A percentile compares a stretch with the other conserved stretches of the same genome.
phyloP scores from a whole-genome alignment of 2,797 vertebrate species.

The Pempheris klunzingeri region DNA sequence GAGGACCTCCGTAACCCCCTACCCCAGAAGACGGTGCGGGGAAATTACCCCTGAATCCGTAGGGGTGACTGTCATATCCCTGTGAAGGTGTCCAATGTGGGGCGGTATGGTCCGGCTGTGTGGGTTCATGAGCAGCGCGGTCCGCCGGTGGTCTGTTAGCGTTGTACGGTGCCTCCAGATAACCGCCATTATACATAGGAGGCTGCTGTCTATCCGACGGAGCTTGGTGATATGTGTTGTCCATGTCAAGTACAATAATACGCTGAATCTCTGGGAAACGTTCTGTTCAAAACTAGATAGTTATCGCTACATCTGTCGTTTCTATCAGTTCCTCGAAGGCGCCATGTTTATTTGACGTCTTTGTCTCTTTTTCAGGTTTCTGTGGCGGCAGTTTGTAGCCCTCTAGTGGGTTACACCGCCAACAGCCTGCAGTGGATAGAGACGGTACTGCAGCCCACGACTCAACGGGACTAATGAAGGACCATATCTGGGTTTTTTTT shows the following conservation, averaged over 20 bases:
- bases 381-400: neutral
- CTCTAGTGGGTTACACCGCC: neutral
- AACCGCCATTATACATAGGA: neutral
- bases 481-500: too few relatives aligned
- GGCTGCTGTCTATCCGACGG: neutral
- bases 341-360: neutral
- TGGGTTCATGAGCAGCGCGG: neutral
- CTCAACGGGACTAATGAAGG: too few relatives aligned
- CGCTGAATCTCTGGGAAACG: rapidly evolving
- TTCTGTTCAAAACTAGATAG: too few relatives aligned
- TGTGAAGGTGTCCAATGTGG: constrained; percentile 16
- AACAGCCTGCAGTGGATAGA: neutral
- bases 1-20: constrained; percentile 26
- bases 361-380: constrained; percentile 12
- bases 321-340: too few relatives aligned
- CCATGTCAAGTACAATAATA: constrained; percentile 11
- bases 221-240: constrained; percentile 1
- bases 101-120: neutral
- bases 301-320: neutral
- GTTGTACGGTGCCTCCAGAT: constrained; percentile 7
- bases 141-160: neutral
- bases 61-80: constrained; percentile 22
- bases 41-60: constrained; percentile 26
- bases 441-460: neutral
- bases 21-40: neutral